These are phyloP conservation scores for Drosophila borborema DNA, from an alignment of 2,888 invertebrate species.

Conservation along the genomic window DNA sequence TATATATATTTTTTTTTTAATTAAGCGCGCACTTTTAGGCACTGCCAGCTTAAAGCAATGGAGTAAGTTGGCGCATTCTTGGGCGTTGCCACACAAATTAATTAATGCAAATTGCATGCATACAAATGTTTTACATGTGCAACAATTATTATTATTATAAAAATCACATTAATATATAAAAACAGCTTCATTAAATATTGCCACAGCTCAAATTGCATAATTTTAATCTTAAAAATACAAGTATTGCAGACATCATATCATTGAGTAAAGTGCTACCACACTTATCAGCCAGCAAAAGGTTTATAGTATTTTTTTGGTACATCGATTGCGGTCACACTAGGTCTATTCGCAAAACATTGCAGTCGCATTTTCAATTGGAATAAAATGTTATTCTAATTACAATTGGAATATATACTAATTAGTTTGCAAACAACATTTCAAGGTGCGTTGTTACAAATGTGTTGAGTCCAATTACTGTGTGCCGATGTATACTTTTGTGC, in stretches of 20 bases:
- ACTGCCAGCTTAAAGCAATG: neutral
- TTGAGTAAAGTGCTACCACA: neutral
- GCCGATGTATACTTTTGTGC: neutral
- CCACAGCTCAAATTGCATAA: neutral
- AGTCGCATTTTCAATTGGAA: conserved; percentile 57
- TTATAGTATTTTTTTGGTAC: conserved; percentile 24
- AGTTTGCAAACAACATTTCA: conserved; percentile 41
- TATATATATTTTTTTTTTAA: neutral
- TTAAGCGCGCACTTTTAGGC: neutral
- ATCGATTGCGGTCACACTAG: conserved; percentile 45
- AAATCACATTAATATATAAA: neutral
- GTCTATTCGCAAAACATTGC: conserved; percentile 53
- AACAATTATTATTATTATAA: neutral
- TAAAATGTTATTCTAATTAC: conserved; percentile 62
- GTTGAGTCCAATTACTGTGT: neutral
- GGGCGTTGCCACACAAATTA: neutral
- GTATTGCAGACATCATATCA: neutral
- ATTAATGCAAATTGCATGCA: neutral
- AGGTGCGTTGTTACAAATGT: conserved; percentile 37
- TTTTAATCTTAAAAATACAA: neutral
- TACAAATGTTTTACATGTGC: neutral
- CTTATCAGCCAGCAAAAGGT: neutral
- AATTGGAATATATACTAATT: conserved; percentile 13
- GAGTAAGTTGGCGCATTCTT: neutral
- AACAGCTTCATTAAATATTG: neutral